Evolutionary conservation across 2,113 vertebrate species (phyloP).

Genomic region (Hiodon tergisus): DNA sequence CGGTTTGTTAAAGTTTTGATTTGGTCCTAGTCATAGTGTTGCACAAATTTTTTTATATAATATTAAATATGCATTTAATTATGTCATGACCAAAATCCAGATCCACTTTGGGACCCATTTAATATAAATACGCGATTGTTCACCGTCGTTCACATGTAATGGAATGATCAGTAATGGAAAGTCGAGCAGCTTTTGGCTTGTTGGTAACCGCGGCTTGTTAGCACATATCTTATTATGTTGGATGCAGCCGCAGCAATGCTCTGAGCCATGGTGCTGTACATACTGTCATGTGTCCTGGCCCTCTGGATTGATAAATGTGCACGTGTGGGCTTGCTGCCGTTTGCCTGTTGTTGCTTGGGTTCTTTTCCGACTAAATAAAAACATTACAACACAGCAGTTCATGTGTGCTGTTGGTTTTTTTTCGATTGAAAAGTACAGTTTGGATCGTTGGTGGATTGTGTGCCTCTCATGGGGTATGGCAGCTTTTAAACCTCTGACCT

Average conservation of each 20-base stretch:
- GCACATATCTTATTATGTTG: background rate
- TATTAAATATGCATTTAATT: background rate
- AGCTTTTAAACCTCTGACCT: no score
- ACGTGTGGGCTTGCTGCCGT: background rate
- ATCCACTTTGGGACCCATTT: background rate
- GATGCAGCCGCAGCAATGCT: background rate
- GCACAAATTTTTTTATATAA: no score
- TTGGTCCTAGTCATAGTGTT: no score
- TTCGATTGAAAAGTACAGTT: background rate
- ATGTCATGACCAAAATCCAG: background rate
- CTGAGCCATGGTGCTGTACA: background rate
- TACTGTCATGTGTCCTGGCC: no score
- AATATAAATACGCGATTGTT: background rate
- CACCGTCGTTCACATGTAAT: background rate
- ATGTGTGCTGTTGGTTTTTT: background rate
- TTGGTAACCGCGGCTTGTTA: background rate
- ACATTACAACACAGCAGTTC: background rate
- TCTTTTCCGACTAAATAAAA: slow-evolving; percentile 15
- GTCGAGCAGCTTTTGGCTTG: background rate
- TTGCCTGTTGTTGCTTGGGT: background rate
- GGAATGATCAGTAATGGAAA: background rate
- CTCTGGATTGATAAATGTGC: no score
- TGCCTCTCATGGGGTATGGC: no score
- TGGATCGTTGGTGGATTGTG: background rate
- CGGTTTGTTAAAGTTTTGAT: no score